These are phyloP conservation scores for Plectropomus leopardus DNA, from an alignment of 2,113 vertebrate genomes.

Conservation along the genomic window DNA sequence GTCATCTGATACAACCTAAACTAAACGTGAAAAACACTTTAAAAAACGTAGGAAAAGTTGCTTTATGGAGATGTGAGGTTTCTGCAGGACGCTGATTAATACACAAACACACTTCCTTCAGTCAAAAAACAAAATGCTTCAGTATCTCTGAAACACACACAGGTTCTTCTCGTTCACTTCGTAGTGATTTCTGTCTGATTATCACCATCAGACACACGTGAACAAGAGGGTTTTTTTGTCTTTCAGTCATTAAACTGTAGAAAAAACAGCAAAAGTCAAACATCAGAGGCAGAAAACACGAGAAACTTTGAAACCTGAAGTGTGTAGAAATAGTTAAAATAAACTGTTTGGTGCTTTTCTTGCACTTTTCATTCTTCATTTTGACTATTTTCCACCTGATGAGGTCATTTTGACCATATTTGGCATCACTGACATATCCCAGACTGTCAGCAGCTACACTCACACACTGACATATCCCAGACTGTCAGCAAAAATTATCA, in stretches of 20 bases:
- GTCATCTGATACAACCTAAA: too few species aligned
- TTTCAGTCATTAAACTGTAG: constrained; percentile 2
- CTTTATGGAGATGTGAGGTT: neutral
- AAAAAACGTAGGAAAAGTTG: too few species aligned
- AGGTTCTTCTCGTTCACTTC: neutral
- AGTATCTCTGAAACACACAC: neutral
- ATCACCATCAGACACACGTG: neutral
- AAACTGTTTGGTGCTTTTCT: too few species aligned
- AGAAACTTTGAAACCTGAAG: neutral
- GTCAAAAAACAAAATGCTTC: neutral
- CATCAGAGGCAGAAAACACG: constrained; percentile 21
- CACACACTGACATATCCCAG: too few species aligned
- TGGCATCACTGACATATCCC: too few species aligned
- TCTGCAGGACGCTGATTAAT: neutral
- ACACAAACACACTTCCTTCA: neutral
- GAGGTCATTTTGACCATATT: too few species aligned
- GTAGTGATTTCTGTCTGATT: neutral
- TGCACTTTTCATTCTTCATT: too few species aligned
- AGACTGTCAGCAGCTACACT: too few species aligned
- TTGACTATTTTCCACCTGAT: too few species aligned
- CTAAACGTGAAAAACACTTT: neutral
- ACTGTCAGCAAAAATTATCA: too few species aligned
- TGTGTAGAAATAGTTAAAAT: neutral
- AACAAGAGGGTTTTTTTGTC: constrained; percentile 5
- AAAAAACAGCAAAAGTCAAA: neutral